These are phyloP conservation scores for Rhombomys opimus DNA, from an alignment of 2,113 vertebrate genomes.

Conservation along the genomic window DNA sequence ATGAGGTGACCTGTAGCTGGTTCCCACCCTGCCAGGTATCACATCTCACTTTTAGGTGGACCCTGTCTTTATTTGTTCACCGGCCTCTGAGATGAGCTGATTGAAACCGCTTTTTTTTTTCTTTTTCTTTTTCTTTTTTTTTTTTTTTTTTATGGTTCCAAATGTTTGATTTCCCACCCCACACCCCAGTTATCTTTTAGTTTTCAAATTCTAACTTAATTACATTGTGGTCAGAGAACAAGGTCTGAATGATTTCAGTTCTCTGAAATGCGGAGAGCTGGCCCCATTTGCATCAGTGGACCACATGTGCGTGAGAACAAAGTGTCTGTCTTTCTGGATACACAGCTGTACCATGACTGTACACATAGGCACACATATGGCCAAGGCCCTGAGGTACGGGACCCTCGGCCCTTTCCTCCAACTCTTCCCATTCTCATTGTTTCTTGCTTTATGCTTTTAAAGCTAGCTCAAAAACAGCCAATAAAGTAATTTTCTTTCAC, in stretches of 20 bases:
- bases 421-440: not conserved
- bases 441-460: not conserved
- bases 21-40: not conserved
- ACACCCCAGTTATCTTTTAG: conserved; percentile 51
- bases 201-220: conserved; percentile 71
- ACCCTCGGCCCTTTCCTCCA: not conserved
- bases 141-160: conserved; percentile 39
- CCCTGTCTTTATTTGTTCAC: conserved; percentile 17
- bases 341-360: not conserved
- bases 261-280: conserved; percentile 66
- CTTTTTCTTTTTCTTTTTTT: no score
- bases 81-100: conserved; percentile 30
- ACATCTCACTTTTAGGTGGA: not conserved
- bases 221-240: conserved; percentile 68
- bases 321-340: not conserved
- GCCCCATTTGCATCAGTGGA: conserved; percentile 48
- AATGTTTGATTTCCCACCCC: conserved; percentile 6
- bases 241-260: conserved; percentile 76
- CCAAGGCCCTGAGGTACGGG: not conserved
- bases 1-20: not conserved
- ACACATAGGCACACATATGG: not conserved
- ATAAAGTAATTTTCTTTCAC: not conserved
- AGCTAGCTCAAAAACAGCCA: not conserved
- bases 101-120: not conserved
- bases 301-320: conserved; percentile 59